These are phyloP conservation scores for Oryzias celebensis DNA, from an alignment of 2,113 vertebrate species.

Conservation along the genomic window DNA sequence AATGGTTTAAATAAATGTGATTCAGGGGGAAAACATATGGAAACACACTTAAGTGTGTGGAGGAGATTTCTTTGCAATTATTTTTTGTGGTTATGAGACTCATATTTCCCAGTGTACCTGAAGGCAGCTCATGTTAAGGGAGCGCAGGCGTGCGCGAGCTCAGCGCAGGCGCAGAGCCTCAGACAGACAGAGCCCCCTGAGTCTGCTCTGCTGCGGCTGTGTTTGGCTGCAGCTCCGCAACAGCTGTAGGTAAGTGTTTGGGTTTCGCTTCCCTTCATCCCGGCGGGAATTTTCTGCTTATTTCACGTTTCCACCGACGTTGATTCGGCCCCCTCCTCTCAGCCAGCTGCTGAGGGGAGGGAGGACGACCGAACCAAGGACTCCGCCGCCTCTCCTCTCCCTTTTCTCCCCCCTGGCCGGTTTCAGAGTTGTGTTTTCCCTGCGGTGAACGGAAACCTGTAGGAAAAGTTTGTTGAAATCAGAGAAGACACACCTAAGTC, in stretches of 20 bases:
- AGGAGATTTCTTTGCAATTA: no score
- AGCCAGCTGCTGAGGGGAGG: neutral
- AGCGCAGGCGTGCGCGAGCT: no score
- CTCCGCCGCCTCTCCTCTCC: constrained; percentile 34
- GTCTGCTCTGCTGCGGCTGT: neutral
- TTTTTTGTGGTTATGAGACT: no score
- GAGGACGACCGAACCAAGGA: constrained; percentile 29
- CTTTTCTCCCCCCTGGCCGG: neutral
- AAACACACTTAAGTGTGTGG: no score
- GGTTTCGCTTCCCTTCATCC: neutral
- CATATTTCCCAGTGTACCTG: constrained; percentile 10
- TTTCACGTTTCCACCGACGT: constrained; percentile 24
- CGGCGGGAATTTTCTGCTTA: neutral
- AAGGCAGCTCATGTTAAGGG: constrained; percentile 29
- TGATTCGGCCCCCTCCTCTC: constrained; percentile 23
- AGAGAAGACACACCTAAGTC: no score
- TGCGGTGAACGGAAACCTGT: neutral
- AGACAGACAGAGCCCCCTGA: no score
- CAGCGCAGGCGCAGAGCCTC: no score
- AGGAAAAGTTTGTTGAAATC: no score
- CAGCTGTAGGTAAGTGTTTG: constrained; percentile 49
- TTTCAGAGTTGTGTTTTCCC: constrained; percentile 3
- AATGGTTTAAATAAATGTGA: no score
- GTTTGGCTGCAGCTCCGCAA: constrained; percentile 4
- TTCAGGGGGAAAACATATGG: no score